Base-by-base conservation (phyloP, 2,113 vertebrate genomes). In the Indri indri region DNA sequence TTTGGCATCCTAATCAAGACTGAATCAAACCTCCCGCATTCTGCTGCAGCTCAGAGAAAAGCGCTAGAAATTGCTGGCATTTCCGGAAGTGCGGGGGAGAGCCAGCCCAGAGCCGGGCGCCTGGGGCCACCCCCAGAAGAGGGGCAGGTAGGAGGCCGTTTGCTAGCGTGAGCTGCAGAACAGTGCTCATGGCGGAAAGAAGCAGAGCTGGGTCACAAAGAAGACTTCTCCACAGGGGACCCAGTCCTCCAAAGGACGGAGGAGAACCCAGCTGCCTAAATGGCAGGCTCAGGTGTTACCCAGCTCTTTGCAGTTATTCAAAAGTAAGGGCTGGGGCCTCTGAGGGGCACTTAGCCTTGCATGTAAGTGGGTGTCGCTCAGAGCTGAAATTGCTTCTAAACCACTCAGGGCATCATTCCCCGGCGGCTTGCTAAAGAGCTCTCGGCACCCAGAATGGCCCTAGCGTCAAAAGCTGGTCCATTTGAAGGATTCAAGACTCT, bases 1-100 rank as follows among this genome's bases (percentile, higher is more conserved):
- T 59, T 82, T 94, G 77, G 85, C 65, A 54, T 87, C 74, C 52
- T 73, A 63, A 42, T 89, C 82, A 54, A 42, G 61, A 65, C 17
- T 57, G 59, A 93, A 27, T 79, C 71, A 88, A 70, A 66, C 63
- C 57, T 71, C 47, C 61, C n/a, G 71, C 30, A 5, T 37, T 42
- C 47, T 80, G 93, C 59, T 54, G 57, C 71, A 68, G 50, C 68
- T 59, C 10, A 54, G 37, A 87, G 71, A 57, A 63, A 34, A 0
- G 20, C 22, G 2, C 34, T 50, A 77, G 88, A 84, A 86, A 95
- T 89, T 91, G 45, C 23, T 71, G n/a, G 6, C 86, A 89, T 77
- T 73, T 70, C 80, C 61, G 71, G 66, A 80, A 27, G 30, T 66
- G 66, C 32, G 66, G 71, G 87, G 59, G 89, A 84, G 37, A 92